Percentiles rank a stretch among this genome's conserved stretches.
These are phyloP conservation scores for Acrocephalus arundinaceus DNA, from an alignment of 2,113 vertebrate species.

Conservation along the genomic window DNA sequence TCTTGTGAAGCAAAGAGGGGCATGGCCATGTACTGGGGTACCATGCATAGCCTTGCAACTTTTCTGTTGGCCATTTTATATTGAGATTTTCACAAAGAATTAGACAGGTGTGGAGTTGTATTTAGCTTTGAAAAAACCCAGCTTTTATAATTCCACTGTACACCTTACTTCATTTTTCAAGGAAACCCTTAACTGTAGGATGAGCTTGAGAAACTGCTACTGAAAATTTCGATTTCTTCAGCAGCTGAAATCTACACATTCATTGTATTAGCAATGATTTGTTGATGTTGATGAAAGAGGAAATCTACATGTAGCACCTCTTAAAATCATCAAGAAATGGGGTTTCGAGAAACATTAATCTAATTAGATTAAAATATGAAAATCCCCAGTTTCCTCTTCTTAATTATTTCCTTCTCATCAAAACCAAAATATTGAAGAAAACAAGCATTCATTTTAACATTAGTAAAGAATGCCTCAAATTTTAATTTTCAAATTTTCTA, in stretches of 20 bases:
- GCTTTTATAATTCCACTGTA: background rate
- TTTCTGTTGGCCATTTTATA: background rate
- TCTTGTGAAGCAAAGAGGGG: background rate
- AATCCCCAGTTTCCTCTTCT: background rate
- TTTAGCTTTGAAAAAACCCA: background rate
- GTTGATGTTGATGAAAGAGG: background rate
- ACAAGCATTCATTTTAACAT: background rate
- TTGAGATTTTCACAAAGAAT: background rate
- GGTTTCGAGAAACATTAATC: background rate
- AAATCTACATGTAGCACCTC: background rate
- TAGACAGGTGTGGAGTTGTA: background rate
- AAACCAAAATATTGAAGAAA: background rate
- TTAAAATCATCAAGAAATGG: background rate
- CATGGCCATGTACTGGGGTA: background rate
- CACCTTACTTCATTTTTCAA: background rate
- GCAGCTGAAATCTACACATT: background rate
- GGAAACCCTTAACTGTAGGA: background rate
- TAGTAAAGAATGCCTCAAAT: background rate
- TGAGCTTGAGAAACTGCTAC: background rate
- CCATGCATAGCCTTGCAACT: background rate
- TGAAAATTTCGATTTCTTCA: background rate
- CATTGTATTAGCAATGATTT: background rate
- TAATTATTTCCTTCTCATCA: background rate
- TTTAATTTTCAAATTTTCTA: background rate
- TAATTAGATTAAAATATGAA: background rate